phyloP scores from a whole-genome alignment of 2,113 vertebrate genomes.

The Dipodomys ordii region DNA sequence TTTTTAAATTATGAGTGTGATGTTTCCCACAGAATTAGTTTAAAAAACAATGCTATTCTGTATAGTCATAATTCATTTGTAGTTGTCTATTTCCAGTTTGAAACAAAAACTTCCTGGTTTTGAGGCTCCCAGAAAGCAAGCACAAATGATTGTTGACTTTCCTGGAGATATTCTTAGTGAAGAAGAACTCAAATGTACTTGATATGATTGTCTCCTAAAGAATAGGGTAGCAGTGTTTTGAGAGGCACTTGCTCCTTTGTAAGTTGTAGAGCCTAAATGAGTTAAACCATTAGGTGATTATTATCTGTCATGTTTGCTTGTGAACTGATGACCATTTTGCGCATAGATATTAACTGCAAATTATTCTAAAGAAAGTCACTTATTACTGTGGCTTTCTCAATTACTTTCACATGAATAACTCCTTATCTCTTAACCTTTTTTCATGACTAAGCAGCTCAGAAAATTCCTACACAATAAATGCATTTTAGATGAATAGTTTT shows the following conservation, averaged over 20 bases:
- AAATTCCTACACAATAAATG: conserved; percentile 62
- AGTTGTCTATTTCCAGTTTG: conserved; percentile 56
- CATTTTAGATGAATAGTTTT: conserved; percentile 74
- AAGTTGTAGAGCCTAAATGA: not conserved
- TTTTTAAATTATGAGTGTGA: conserved; percentile 48
- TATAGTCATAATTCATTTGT: conserved; percentile 59
- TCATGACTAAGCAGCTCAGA: conserved; percentile 69
- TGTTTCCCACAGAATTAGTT: conserved; percentile 66
- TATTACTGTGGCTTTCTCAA: conserved; percentile 35
- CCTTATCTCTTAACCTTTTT: conserved; percentile 59
- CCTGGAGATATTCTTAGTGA: conserved; percentile 55
- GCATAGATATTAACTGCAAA: conserved; percentile 65
- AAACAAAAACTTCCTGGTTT: conserved; percentile 73
- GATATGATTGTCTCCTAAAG: conserved; percentile 63
- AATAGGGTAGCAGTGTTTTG: conserved; percentile 16
- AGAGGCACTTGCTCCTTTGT: not conserved
- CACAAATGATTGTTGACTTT: conserved; percentile 69
- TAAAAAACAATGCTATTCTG: conserved; percentile 51
- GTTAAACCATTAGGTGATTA: not conserved
- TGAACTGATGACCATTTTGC: conserved; percentile 63
- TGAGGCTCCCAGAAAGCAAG: conserved; percentile 71
- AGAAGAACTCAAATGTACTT: conserved; percentile 65
- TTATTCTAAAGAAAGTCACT: conserved; percentile 61
- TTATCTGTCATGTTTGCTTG: conserved; percentile 63
- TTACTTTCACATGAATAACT: conserved; percentile 58